Evolutionary conservation across 2,888 invertebrate species (phyloP), one percentile per base, ranked within the genome.

Genomic region (Thereva nobilitata): DNA sequence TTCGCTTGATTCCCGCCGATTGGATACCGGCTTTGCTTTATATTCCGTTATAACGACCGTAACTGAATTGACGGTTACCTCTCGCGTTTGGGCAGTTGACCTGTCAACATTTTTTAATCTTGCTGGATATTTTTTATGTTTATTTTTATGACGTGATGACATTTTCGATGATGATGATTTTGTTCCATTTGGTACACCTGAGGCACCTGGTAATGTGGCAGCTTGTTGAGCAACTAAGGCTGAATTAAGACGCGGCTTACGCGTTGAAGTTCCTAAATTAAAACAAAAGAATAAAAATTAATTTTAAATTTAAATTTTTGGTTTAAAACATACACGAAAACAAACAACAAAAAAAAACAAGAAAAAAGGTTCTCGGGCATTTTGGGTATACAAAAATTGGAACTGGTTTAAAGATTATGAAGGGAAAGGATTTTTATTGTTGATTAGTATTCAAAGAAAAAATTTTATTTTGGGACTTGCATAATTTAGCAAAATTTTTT

Each of bases 41-140:
- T 93, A 97, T 83, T 97, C 97, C 68, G 97, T 97, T 79, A 97
- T 96, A 72, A 95, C 91, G 70, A 97, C 97, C 56, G 97, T 97
- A 68, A 97, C 95, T 75, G 95, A 95, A 80, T 96, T 97, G 42
- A 97, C 97, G 56, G 97, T 97, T 74, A 97, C 95, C 83, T 95
- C 94, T 81, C 95, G 89, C 67, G 94, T 93, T 80, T 93, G 92
- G 37, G 93, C 96, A 41, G 93, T 92, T 77, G 92, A 95, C 64
- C 96, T 85, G 79, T 97, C 97, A 68, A 96, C 90, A 81, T 96
- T 95, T 84, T 92, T 94, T 77, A 95, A 87, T 71, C 95, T 84
- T 2, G 94, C 93, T 64, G 89, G 90, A 78, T 89, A 88, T 54
- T 85, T 79, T 72, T 85, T 82, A 72, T 86, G 84, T 77, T 85